Conservation (phyloP, 2,113 vertebrate species). For the Corydoras sp. region DNA sequence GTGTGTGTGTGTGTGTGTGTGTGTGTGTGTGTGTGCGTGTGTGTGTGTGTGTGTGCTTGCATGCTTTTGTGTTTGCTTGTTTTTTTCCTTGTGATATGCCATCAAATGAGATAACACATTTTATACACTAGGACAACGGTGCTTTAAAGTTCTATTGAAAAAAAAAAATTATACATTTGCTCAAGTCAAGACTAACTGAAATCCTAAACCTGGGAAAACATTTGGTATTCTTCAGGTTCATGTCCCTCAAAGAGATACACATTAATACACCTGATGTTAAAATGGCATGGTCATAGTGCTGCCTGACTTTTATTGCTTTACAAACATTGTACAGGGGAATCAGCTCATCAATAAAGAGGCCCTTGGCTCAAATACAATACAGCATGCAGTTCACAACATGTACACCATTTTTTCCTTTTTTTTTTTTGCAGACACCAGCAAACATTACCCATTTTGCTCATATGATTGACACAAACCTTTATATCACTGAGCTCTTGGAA, state of each 20-base stretch:
- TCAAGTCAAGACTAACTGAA: slow-evolving; percentile 51
- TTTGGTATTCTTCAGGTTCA: slow-evolving; percentile 19
- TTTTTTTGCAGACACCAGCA: not conserved
- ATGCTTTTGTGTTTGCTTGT: too few species aligned
- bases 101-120: too few species aligned
- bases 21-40: too few species aligned
- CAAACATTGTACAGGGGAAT: slow-evolving; percentile 53
- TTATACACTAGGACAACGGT: too few species aligned
- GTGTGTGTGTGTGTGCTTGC: too few species aligned
- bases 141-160: too few species aligned
- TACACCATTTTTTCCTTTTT: slow-evolving; percentile 37
- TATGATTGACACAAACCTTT: not conserved
- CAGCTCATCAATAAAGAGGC: slow-evolving; percentile 59
- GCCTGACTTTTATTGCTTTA: slow-evolving; percentile 56
- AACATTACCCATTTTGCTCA: not conserved
- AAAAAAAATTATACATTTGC: slow-evolving; percentile 48
- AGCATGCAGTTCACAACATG: slow-evolving; percentile 15
- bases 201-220: slow-evolving; percentile 53
- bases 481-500: not conserved
- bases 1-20: too few species aligned
- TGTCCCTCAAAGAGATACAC: slow-evolving; percentile 51
- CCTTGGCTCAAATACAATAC: slow-evolving; percentile 35
- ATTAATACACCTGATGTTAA: slow-evolving; percentile 51
- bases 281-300: slow-evolving; percentile 26
- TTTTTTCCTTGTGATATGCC: too few species aligned